phyloP scores from a whole-genome alignment of 2,797 vertebrate species.

The Aplochiton taeniatus region DNA sequence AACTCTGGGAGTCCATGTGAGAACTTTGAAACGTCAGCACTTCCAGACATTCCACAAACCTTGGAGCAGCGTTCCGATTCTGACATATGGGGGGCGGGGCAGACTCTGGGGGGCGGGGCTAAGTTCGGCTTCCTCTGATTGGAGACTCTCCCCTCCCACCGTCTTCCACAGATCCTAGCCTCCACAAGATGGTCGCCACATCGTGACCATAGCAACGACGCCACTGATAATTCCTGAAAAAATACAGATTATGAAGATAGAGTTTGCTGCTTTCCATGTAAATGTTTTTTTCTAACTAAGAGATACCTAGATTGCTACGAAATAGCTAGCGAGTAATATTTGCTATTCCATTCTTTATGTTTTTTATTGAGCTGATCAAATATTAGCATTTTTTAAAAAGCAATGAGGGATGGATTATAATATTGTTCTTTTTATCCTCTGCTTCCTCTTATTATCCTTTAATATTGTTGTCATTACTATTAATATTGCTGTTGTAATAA shows the following conservation, averaged over 20 bases:
- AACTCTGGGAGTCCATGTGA: conserved; percentile 42
- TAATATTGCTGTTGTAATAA: conserved; percentile 67
- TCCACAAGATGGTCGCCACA: conserved; percentile 48
- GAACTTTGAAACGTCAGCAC: conserved; percentile 25
- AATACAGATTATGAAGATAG: conserved; percentile 57
- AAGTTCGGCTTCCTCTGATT: conserved; percentile 37
- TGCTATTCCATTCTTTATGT: conserved; percentile 47
- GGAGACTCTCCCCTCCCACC: conserved; percentile 37
- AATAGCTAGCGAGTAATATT: conserved; percentile 63
- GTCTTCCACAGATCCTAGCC: conserved; percentile 56
- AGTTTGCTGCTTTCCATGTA: conserved; percentile 81
- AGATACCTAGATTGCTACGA: conserved; percentile 67
- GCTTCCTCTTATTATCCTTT: too few species aligned
- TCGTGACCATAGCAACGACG: conserved; percentile 67
- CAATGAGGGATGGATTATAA: conserved; percentile 65
- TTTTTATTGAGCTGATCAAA: conserved; percentile 52
- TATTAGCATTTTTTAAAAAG: conserved; percentile 67
- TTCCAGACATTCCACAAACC: conserved; percentile 36
- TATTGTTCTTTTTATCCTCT: conserved; percentile 67
- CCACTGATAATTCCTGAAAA: conserved; percentile 76
- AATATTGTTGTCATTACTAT: conserved; percentile 37
- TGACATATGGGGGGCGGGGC: conserved; percentile 22
- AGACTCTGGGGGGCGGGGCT: conserved; percentile 43
- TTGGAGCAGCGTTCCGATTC: conserved; percentile 15
- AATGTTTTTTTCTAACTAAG: conserved; percentile 71